Evolutionary conservation across 1,140 invertebrate species (phyloP).

Genomic region (Sitodiplosis mosellana): DNA sequence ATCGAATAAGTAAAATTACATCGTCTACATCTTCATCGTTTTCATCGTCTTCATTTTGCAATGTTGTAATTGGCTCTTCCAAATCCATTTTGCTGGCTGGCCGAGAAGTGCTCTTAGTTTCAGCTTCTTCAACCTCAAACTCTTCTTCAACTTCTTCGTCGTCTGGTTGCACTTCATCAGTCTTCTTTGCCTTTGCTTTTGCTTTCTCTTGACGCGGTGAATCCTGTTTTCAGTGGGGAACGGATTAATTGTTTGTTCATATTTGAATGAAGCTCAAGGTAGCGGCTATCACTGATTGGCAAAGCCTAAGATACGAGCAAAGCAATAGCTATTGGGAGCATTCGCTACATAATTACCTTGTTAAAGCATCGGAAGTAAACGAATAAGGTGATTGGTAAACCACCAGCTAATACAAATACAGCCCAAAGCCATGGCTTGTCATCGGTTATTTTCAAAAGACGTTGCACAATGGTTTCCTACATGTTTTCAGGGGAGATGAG

Average conservation of each 20-base stretch:
- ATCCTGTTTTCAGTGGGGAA: slow-evolving; percentile 28
- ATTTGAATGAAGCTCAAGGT: neutral
- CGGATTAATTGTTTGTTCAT: slow-evolving; percentile 8
- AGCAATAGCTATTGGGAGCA: slow-evolving; percentile 9
- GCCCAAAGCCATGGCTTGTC: slow-evolving; percentile 84
- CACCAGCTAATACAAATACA: slow-evolving; percentile 62
- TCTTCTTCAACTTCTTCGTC: slow-evolving; percentile 22
- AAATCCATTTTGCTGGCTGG: slow-evolving; percentile 10
- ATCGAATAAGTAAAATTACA: neutral
- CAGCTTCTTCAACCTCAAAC: neutral
- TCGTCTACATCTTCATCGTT: slow-evolving; percentile 2
- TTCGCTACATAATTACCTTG: slow-evolving; percentile 22
- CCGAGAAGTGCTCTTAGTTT: slow-evolving; percentile 3
- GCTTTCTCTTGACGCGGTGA: slow-evolving; percentile 27
- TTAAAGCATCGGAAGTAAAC: slow-evolving; percentile 61
- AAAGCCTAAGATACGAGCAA: neutral
- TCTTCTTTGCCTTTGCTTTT: slow-evolving; percentile 16
- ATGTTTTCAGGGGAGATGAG: slow-evolving; percentile 13
- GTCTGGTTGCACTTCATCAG: slow-evolving; percentile 24
- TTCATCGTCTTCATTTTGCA: neutral
- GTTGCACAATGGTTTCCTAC: slow-evolving; percentile 66
- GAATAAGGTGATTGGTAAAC: slow-evolving; percentile 55
- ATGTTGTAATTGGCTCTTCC: slow-evolving; percentile 4
- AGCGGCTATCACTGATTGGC: neutral
- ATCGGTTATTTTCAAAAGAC: slow-evolving; percentile 62